Evolutionary conservation across 2,113 vertebrate genomes (phyloP).

Genomic region (Cervus canadensis): DNA sequence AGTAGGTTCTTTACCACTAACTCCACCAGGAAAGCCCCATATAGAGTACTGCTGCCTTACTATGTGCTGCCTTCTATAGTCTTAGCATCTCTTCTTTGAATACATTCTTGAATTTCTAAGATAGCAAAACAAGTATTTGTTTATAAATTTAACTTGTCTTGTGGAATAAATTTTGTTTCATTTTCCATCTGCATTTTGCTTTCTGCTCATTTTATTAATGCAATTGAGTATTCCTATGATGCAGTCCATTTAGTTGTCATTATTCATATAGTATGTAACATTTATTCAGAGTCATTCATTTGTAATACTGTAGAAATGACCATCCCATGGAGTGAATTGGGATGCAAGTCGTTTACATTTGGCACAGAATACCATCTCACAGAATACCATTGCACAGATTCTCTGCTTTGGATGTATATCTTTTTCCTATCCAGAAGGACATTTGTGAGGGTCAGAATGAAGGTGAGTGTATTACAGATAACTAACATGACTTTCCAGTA

Average conservation of each 20-base stretch:
- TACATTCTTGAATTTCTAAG: not conserved
- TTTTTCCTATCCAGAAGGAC: not conserved
- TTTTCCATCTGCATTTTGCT: not conserved
- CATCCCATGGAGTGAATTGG: not conserved
- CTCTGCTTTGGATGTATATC: not conserved
- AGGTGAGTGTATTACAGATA: not conserved
- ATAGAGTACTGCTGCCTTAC: not conserved
- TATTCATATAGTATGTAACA: not conserved
- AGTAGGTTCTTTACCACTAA: not conserved
- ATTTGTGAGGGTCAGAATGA: not conserved
- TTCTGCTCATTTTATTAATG: not conserved
- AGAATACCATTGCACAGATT: not conserved
- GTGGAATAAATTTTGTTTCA: not conserved
- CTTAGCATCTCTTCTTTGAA: not conserved
- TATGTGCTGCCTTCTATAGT: not conserved
- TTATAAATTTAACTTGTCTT: not conserved
- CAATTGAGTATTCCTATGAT: not conserved
- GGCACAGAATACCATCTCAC: not conserved
- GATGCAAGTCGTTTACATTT: not conserved
- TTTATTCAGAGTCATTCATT: not conserved
- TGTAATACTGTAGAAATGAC: not conserved
- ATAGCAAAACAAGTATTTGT: not conserved
- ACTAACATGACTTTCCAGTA: not conserved
- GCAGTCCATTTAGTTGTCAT: not conserved
- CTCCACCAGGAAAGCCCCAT: not conserved